Evolutionary conservation across 2,113 vertebrate genomes (phyloP), one percentile per base, ranked within the genome.

Genomic region (Potamarius usumacintae): DNA sequence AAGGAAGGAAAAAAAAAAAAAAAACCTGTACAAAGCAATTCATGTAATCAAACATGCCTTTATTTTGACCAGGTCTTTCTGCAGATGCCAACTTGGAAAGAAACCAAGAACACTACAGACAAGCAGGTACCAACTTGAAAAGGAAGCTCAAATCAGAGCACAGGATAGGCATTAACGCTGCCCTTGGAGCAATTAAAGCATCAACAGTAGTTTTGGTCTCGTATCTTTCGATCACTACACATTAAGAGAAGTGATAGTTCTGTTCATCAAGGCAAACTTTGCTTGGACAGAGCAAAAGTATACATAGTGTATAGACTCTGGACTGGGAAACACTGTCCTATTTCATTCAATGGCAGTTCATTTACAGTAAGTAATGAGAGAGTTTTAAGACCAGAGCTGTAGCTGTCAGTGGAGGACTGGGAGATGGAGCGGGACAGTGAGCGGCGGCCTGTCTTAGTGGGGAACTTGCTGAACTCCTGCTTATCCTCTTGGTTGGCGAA

Each of bases 381-480:
- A 25, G 76, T 55, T 27, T 50, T 7, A 48, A 85, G 95, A 99
- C 98, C 98, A 22, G 98, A 99, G 95, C 98, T 99, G 94, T 99
- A 99, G 96, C 98, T 99, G 95, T 99, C 98, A 0, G 98, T 99
- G 91, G 98, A 99, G 25, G 98, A 99, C 94, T 99, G 98, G 0
- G 98, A 99, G 94, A 99, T 99, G 90, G 98, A 99, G 22, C 98
- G 96, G 52, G 98, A 99, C 53, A 99, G 93, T 76, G 98, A 99
- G 25, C 98, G 96, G 0, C 98, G 97, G 57, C 98, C 98, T 0
- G 98, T 97, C 93, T 99, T 99, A 76, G 98, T 99, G 0, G 97
- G 98, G 89, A 96, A 99, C 92, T 97, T 98, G 95, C 95, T 97
- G 95, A 99, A 99, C 85, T 99, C 98, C 91, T 99, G 98, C 95